Evolutionary conservation across 1,140 invertebrate genomes (phyloP), one percentile per base, ranked within the genome.

Genomic region (roundworm (Caenorhabditis elegans)): DNA sequence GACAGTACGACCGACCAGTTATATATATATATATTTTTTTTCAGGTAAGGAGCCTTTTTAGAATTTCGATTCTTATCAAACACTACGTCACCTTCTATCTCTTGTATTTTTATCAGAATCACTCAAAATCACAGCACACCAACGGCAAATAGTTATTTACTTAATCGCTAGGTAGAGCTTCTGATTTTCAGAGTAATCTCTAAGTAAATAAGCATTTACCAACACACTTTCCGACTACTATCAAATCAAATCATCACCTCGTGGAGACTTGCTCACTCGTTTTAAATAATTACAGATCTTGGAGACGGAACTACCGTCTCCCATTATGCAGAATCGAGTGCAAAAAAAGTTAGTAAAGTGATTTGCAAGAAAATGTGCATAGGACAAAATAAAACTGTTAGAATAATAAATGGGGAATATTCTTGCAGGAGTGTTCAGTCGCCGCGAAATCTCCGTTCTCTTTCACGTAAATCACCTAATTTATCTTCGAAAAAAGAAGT

Each of bases 211-310:
- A n/a, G n/a, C n/a, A n/a, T n/a, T n/a, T n/a, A n/a, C n/a, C n/a
- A n/a, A n/a, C n/a, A n/a, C n/a, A 19, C 26, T 77, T 39, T 77
- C 19, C 17, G 34, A 70, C 26, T 34, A 70, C 60, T 60, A 34
- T 76, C 47, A 76, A 26, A 49, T 49, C 28, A 48, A 78, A 78
- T 51, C 60, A 70, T 70, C 53, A 60, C 53, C 53, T 48, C 46
- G 46, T 49, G 19, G 76, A 11, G 4, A 22, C 17, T 49, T 49
- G 43, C 26, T 15, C 13, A 36, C 36, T 36, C 10, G 11, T n/a
- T 48, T 76, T 15, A 76, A 43, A 22, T 43, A 48, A 46, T 8
- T 76, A 13, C 36, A 48, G 17, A 43, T 3, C 19, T 26, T 48
- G 31, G 46, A 48, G 22, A 46, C 70, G 13, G 26, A 43, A 76